Percentiles rank a stretch among this genome's conserved stretches.
These are phyloP conservation scores for Anarrhichthys ocellatus DNA, from an alignment of 2,113 vertebrate genomes.

Conservation along the genomic window DNA sequence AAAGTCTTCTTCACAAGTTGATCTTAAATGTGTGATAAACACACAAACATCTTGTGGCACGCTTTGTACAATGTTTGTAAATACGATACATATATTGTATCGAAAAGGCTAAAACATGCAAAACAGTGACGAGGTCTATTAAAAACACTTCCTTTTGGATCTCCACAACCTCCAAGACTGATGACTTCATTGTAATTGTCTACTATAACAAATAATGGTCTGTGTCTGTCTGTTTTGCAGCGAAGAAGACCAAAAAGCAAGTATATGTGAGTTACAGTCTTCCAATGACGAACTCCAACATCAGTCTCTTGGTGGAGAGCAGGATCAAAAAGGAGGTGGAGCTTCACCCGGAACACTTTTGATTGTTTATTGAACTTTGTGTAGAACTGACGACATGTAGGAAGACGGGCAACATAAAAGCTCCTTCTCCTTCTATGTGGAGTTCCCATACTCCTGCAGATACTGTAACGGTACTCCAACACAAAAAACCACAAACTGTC, in stretches of 20 bases:
- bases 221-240: conserved; percentile 80
- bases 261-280: conserved; percentile 96
- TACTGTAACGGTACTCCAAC: neutral
- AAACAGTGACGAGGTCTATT: neutral
- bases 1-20: too few relatives aligned
- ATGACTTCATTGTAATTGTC: neutral
- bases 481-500: conserved; percentile 35
- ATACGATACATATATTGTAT: neutral
- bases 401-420: neutral
- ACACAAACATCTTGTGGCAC: neutral
- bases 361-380: neutral
- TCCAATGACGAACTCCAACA: conserved; percentile 85
- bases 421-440: neutral
- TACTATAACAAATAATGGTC: neutral
- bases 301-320: conserved; percentile 91
- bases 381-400: neutral
- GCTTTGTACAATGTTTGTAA: neutral
- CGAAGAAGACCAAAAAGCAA: conserved; percentile 96
- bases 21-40: neutral
- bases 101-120: neutral
- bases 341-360: conserved; percentile 91
- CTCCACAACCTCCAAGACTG: neutral
- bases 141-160: neutral
- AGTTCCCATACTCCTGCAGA: neutral
- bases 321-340: conserved; percentile 95